Conservation (phyloP, 2,797 vertebrate genomes). For the Eospalax fontanierii region DNA sequence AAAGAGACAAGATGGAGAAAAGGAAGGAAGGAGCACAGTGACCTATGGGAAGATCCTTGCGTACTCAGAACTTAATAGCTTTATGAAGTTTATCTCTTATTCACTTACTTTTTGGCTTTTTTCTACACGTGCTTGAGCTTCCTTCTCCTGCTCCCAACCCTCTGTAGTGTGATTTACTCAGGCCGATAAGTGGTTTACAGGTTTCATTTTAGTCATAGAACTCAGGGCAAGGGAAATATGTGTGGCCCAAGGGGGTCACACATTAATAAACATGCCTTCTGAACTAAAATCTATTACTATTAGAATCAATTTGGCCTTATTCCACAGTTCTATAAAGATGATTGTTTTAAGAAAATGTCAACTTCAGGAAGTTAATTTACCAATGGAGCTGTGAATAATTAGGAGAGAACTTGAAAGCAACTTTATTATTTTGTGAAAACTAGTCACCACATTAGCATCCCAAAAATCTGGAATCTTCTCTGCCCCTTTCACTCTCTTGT, state of each 20-base stretch:
- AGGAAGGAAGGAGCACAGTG: background rate
- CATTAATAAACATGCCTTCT: conserved; percentile 15
- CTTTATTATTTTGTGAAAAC: conserved; percentile 60
- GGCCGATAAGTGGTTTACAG: background rate
- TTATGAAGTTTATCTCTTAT: conserved; percentile 16
- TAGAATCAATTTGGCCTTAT: conserved; percentile 24
- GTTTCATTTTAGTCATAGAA: conserved; percentile 46
- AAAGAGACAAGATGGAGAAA: background rate
- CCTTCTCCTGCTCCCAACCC: background rate
- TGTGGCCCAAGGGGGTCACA: background rate
- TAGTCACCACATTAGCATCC: background rate
- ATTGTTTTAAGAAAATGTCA: background rate
- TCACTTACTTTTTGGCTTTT: background rate
- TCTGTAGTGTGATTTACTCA: conserved; percentile 10
- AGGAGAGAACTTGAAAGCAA: background rate
- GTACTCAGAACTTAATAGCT: background rate
- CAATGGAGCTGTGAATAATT: background rate
- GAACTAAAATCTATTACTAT: conserved; percentile 11
- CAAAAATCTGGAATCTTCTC: background rate
- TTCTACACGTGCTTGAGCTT: background rate
- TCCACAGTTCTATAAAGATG: conserved; percentile 7
- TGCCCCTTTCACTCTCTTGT: background rate
- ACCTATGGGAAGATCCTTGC: background rate
- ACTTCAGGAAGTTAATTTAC: background rate
- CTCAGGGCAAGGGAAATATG: background rate